Conservation (phyloP, 2,888 invertebrate species). For the Catocala nupta region DNA sequence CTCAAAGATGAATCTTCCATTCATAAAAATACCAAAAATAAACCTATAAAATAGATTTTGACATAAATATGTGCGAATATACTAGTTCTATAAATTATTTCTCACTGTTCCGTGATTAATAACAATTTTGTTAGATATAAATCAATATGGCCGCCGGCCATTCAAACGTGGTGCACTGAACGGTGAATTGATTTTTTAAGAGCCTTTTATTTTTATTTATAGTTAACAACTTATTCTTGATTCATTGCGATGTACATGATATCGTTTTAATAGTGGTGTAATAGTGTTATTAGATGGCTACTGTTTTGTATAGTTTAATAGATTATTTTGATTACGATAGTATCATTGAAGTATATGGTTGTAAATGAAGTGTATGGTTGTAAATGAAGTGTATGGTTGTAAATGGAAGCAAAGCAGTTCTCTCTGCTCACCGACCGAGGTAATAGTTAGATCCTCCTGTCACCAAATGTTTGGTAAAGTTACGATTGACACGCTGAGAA, state of each 20-base stretch:
- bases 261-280: slow-evolving; percentile 12
- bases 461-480: no score
- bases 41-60: slow-evolving; percentile 30
- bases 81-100: slow-evolving; percentile 15
- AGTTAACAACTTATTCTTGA: slow-evolving; percentile 34
- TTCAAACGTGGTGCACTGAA: slow-evolving; percentile 34
- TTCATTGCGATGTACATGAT: slow-evolving; percentile 21
- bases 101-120: slow-evolving; percentile 43
- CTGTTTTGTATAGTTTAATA: slow-evolving; percentile 2
- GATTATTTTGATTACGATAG: no score
- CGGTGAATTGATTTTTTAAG: slow-evolving; percentile 51
- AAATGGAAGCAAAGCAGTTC: no score
- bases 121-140: slow-evolving; percentile 55
- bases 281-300: slow-evolving; percentile 14
- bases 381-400: no score
- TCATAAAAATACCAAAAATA: slow-evolving; percentile 24
- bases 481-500: no score
- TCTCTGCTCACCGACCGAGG: no score
- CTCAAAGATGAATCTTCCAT: background rate
- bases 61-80: slow-evolving; percentile 29
- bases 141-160: slow-evolving; percentile 57
- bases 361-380: no score
- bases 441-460: no score
- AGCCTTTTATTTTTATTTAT: slow-evolving; percentile 34
- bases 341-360: no score